Base-by-base conservation (phyloP, 2,113 vertebrate species). In the Bufo bufo region DNA sequence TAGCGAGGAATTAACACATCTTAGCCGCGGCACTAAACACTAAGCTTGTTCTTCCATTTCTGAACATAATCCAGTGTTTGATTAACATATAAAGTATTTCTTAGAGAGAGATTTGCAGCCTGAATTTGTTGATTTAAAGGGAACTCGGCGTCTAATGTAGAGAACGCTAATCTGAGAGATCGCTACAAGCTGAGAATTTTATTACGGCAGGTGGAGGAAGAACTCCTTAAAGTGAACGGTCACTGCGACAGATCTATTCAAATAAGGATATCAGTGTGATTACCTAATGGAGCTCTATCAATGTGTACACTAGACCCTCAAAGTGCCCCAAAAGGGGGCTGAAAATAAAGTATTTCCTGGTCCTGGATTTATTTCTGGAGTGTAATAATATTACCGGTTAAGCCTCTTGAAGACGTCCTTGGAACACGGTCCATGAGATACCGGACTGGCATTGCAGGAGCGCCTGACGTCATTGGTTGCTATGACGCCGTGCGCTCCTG, bases 21-120 rank as follows among this genome's bases (percentile, higher is more conserved):
- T 84, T 84, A 84, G 82, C 82, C 63, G 49, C 82, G 19, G 82
- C 11, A 52, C 82, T 84, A 69, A 84, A 84, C 82, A 84, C 63
- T 84, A 84, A 84, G 82, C 82, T 84, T 84, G 82, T 84, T 77
- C 59, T 86, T 78, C 74, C 58, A 86, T 78, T 86, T 78, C 74
- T 66, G 56, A 86, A 61, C 85, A 86, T 86, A 86, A 86, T 86
- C 85, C 85, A 65, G 61, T 85, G 85, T 85, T 85, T 86, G 74
- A 86, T 86, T 86, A 86, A 86, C 85, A 78, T 86, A 77, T 78
- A 86, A 86, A 86, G 83, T 75, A 85, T 72, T 85, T 75, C 83
- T 85, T 85, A 85, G 52, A 85, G 83, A 85, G 66, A 85, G 83
- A 85, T 85, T 72, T 69, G 69, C 83, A 19, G 83, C 69, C 72